Evolutionary conservation across 2,797 vertebrate species (phyloP).

Genomic region (Hyperoplus immaculatus): DNA sequence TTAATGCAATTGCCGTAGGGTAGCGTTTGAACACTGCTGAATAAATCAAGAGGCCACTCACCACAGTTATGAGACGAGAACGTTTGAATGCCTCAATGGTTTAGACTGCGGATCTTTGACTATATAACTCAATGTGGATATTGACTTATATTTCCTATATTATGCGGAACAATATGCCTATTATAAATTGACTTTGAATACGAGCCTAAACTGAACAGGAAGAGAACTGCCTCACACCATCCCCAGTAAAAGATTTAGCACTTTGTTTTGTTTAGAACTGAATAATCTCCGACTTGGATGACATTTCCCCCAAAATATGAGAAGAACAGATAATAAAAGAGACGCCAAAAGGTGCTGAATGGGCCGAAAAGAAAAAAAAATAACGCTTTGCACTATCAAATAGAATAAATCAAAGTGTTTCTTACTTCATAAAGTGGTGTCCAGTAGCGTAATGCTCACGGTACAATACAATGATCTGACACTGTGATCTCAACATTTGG

Average conservation of each 20-base stretch:
- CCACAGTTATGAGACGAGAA: constrained; percentile 1
- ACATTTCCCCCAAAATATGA: not conserved
- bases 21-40: constrained; percentile 20
- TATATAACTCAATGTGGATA: not conserved
- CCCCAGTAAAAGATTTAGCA: not conserved
- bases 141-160: not conserved
- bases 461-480: not conserved
- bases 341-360: not conserved
- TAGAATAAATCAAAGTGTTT: not conserved
- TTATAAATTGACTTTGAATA: not conserved
- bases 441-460: not conserved
- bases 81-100: constrained; percentile 7
- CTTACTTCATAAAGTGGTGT: not conserved
- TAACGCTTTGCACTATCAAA: not conserved
- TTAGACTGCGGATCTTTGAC: not conserved
- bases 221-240: not conserved
- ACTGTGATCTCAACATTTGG: not conserved
- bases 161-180: not conserved
- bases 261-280: not conserved
- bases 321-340: not conserved
- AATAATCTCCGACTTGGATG: not conserved
- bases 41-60: constrained; percentile 43
- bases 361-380: not conserved
- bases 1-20: constrained; percentile 34
- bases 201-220: not conserved